A percentile compares a stretch with the other conserved stretches of the same genome.
These are phyloP conservation scores for Archilochus colubris DNA, from an alignment of 2,113 vertebrate species.

Conservation along the genomic window DNA sequence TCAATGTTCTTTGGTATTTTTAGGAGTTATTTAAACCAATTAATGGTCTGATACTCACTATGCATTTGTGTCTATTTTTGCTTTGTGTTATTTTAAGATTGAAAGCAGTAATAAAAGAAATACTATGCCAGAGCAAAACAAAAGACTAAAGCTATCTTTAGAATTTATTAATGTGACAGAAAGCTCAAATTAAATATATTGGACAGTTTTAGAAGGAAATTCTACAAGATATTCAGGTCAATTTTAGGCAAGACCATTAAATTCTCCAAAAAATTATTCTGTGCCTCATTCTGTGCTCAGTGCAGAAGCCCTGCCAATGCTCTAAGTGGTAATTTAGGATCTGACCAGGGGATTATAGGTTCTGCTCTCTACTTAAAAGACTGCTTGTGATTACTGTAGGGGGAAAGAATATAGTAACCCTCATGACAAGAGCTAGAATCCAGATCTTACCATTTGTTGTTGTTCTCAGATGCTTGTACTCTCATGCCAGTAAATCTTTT, in stretches of 20 bases:
- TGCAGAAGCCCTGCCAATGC: neutral
- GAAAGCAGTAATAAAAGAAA: constrained; percentile 10
- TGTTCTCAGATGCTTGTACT: neutral
- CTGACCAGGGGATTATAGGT: neutral
- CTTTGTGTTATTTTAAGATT: constrained; percentile 12
- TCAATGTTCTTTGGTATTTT: constrained; percentile 8
- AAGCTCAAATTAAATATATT: constrained; percentile 3
- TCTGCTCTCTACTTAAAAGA: neutral
- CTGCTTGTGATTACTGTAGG: neutral
- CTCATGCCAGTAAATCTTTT: neutral
- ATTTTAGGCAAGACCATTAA: neutral
- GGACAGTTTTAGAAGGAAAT: constrained; percentile 6
- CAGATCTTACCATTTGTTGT: neutral
- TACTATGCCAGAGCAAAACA: neutral
- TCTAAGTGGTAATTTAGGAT: neutral
- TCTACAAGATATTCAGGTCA: neutral
- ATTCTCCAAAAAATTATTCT: neutral
- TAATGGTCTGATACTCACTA: constrained; percentile 14
- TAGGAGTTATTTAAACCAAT: constrained; percentile 55
- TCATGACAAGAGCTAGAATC: neutral
- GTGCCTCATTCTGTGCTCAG: neutral
- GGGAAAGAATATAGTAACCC: neutral
- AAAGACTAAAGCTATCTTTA: neutral
- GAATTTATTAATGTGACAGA: neutral
- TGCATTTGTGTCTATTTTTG: neutral